Evolutionary conservation across 1,140 invertebrate species (phyloP), one percentile per base, ranked within the genome.

Genomic region (Augochlora pura): DNA sequence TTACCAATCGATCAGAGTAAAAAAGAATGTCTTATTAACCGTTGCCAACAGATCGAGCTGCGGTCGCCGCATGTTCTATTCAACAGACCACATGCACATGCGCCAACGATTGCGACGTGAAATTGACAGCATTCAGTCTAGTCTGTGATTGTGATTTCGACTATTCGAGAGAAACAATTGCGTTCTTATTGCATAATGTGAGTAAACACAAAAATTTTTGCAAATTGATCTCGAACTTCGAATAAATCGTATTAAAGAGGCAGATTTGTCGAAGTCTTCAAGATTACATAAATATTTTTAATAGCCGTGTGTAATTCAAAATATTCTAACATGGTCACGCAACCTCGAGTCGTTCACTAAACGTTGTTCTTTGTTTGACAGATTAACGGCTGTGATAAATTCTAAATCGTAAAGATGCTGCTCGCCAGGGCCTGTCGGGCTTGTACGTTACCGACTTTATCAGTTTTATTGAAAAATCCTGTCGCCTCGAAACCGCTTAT

Each of bases 391-490:
- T n/a, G 62, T 49, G 46, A 74, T 42, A 66, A 68, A 74, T 62
- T 62, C 67, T 60, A 63, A 14, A 59, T 9, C 12, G 38, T 18
- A 57, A 89, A 74, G 64, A 93, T 93, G 92, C 77, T 93, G 89
- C 81, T 92, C 8, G 85, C 87, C 52, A 86, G 86, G 54, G 85
- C 90, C 6, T 92, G 92, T 25, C 87, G 89, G 52, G 77, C 81
- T 69, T 83, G 87, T n/a, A 81, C 90, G 46, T 86, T 88, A 12
- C 89, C 92, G 7, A 82, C 88, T 69, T 59, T 91, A n/a, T 64
- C 59, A 0, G 84, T 64, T 18, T 38, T 91, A 14, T 68, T 91
- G 1, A 92, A 89, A 69, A 39, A 79, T 27, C 88, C 88, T 0
- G 60, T 89, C 14, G 72, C 82, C 0, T 57, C 73, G 0, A 88